Base-by-base conservation (phyloP, 2,113 vertebrate species). In the Marmota monax region DNA sequence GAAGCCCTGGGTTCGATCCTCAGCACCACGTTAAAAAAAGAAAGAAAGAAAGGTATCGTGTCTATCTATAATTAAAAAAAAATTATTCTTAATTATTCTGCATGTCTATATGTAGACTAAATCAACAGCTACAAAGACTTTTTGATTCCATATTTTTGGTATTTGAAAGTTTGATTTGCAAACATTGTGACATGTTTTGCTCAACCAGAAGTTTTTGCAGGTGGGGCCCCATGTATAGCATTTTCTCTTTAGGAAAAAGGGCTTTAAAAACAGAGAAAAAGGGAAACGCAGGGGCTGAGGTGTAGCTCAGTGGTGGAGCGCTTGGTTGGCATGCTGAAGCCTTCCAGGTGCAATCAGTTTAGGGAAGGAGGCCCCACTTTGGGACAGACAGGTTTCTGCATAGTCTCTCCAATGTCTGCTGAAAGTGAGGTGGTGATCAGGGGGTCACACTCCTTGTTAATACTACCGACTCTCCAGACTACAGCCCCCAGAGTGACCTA, bases 141-240 rank as follows among this genome's bases (percentile, higher is more conserved):
- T 90, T 84, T 79, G 7, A 37, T 84, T 67, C 37, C 12, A 74
- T 37, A 74, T 56, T 29, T 14, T n/a, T 73, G 53, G 4, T 89
- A 20, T 93, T 69, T 69, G 23, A 74, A 89, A 77, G 25, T 88
- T 90, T 70, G 70, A 61, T 87, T 86, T 74, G 48, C 3, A 76
- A 69, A n/a, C 14, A 67, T 16, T 45, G 25, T 5, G 9, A 37
- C 6, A 5, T 42, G 72, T 73, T 16, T 72, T 93, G 3, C 25
- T 94, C 39, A 61, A n/a, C 48, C 18, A 74, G 39, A 20, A 90
- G 25, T 16, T 73, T 72, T 92, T 63, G 22, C 45, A 63, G n/a
- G 63, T 63, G 42, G 83, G 42, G 29, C 23, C 4, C 32, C 9
- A 0, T 2, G 29, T 5, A 48, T 5, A 37, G 42, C 20, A 27